Base-by-base conservation (phyloP, 2,888 invertebrate species). In the Morinoia aosen region DNA sequence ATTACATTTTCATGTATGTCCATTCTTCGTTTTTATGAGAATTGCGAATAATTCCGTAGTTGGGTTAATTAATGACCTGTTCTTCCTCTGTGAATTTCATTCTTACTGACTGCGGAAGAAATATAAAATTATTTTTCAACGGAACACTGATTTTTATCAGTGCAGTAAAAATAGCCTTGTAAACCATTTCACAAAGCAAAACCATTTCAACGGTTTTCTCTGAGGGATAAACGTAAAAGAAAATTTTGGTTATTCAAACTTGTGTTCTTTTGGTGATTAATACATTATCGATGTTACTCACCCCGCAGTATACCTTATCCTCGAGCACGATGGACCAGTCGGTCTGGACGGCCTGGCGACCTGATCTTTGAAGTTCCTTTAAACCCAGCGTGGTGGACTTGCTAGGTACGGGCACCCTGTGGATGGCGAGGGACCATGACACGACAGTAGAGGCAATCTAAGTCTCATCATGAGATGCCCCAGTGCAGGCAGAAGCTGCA, bases 241-340 rank as follows among this genome's bases (percentile, higher is more conserved):
- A 16, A 76, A 25, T 76, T 76, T 12, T 33, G 25, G 25, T 58
- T 1, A 19, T 25, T 10, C 33, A 10, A 33, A 76, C 33, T 76
- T 10, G 33, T 2, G 33, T 76, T 25, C 33, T 76, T 76, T 76
- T 33, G 10, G 33, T 33, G 19, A 3, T 1, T 0, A 33, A 14
- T 76, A 8, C 19, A 33, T 33, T 76, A 39, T 3, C 40, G 14
- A 11, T 14, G 0, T 0, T 39, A 90, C 93, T 93, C 93, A 93
- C 93, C 25, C n/a, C 33, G 58, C 93, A 93, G 93, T 93, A 93
- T 48, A 93, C 19, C 16, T 58, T 25, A 19, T 57, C 57, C 48
- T 57, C 33, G 57, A 93, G 93, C 93, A 57, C 33, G 16, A 93
- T 14, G 16, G 93, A 93, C 93, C 93, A 93, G 58, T 93, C 93